Percentiles rank a stretch among this genome's conserved stretches.
phyloP scores from a whole-genome alignment of 2,113 vertebrate genomes.

The Petrocephalus microphthalmus region DNA sequence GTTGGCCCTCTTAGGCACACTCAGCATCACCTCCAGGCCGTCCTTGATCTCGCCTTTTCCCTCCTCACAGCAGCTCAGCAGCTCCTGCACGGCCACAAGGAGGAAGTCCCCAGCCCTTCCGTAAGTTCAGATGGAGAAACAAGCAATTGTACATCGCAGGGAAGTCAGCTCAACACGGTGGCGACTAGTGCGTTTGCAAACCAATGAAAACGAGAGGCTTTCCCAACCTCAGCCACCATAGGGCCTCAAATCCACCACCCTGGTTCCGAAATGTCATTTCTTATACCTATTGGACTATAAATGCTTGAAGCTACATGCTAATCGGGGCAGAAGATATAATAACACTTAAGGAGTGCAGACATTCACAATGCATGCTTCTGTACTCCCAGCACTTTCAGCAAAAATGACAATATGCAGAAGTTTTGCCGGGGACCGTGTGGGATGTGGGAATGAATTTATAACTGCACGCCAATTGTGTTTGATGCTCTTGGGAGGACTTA shows the following conservation, averaged over 20 bases:
- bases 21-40: conserved; percentile 94
- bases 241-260: background rate
- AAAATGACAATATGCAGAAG: background rate
- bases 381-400: background rate
- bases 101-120: background rate
- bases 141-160: background rate
- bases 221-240: background rate
- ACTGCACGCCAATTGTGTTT: background rate
- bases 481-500: background rate
- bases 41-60: conserved; percentile 98
- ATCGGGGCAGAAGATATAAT: background rate
- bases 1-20: conserved; percentile 97
- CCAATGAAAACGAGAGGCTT: no score
- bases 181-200: background rate
- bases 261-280: background rate
- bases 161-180: background rate
- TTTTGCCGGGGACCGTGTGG: background rate
- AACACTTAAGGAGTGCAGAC: background rate
- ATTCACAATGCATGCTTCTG: background rate
- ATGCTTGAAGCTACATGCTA: background rate
- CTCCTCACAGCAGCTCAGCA: conserved; percentile 94
- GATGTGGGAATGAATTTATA: background rate
- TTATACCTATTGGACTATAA: background rate
- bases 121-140: background rate
- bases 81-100: conserved; percentile 65